Conservation (phyloP, 1,140 invertebrate species). For the Drosophila kurseongensis region DNA sequence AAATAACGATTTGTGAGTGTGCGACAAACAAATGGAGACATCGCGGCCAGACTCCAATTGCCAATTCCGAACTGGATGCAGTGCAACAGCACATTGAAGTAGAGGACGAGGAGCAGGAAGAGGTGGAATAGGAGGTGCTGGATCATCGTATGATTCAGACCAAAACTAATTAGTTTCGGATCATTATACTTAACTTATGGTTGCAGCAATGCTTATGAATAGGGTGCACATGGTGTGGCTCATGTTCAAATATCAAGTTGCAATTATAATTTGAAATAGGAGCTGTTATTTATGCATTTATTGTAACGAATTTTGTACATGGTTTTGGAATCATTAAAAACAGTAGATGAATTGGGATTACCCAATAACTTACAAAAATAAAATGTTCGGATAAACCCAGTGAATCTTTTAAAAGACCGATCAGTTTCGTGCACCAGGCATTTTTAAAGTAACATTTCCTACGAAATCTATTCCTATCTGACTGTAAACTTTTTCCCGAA, state of each 20-base stretch:
- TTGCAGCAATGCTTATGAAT: neutral
- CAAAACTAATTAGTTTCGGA: constrained; percentile 16
- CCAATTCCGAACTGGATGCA: constrained; percentile 33
- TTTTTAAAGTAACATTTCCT: neutral
- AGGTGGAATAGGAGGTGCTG: neutral
- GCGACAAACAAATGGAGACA: constrained; percentile 80
- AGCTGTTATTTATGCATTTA: no score
- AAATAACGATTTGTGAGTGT: constrained; percentile 80
- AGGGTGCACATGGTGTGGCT: neutral
- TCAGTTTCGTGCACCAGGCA: neutral
- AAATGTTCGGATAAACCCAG: no score
- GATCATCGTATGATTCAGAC: constrained; percentile 9
- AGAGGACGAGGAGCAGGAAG: neutral
- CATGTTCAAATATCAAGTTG: neutral
- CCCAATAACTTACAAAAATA: no score
- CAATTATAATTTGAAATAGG: no score
- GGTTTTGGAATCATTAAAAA: no score
- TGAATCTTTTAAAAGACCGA: no score
- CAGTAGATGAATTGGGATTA: no score
- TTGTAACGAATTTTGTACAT: no score
- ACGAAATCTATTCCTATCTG: neutral
- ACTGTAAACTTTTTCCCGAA: neutral
- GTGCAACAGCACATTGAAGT: constrained; percentile 24
- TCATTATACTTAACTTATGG: constrained; percentile 11
- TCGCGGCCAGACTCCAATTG: constrained; percentile 81